Evolutionary conservation across 2,888 invertebrate genomes (phyloP).

Genomic region (Caradrina kadenii): DNA sequence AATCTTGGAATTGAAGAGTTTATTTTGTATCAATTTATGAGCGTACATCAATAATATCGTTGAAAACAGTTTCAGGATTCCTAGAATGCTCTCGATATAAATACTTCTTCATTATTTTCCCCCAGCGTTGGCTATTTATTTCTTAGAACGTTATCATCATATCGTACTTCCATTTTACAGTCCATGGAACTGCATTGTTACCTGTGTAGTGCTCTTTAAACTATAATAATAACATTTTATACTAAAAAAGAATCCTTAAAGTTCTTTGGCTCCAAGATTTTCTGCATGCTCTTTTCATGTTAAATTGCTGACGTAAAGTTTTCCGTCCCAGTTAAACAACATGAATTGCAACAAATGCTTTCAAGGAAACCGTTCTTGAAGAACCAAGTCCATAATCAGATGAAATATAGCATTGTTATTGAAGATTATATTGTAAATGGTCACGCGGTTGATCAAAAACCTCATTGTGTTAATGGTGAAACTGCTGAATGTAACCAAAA

Average conservation of each 20-base stretch:
- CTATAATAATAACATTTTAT: constrained; percentile 57
- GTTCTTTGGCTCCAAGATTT: constrained; percentile 41
- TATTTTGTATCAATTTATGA: not conserved
- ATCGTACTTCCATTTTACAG: constrained; percentile 38
- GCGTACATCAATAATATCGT: not conserved
- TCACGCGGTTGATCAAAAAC: not conserved
- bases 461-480: not conserved
- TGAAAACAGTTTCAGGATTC: not conserved
- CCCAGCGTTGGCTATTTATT: not conserved
- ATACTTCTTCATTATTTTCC: not conserved
- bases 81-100: not conserved
- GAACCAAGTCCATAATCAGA: not conserved
- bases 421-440: not conserved
- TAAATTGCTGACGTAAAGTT: constrained; percentile 51
- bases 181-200: constrained; percentile 31
- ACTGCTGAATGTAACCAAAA: not conserved
- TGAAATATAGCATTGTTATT: not conserved
- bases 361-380: constrained; percentile 14
- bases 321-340: constrained; percentile 21
- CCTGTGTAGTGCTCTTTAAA: constrained; percentile 45
- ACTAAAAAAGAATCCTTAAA: constrained; percentile 54
- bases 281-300: constrained; percentile 48
- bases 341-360: constrained; percentile 24
- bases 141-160: not conserved
- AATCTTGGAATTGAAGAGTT: not conserved